Evolutionary conservation across 2,888 invertebrate genomes (phyloP).

Genomic region (Harpalus rufipes): DNA sequence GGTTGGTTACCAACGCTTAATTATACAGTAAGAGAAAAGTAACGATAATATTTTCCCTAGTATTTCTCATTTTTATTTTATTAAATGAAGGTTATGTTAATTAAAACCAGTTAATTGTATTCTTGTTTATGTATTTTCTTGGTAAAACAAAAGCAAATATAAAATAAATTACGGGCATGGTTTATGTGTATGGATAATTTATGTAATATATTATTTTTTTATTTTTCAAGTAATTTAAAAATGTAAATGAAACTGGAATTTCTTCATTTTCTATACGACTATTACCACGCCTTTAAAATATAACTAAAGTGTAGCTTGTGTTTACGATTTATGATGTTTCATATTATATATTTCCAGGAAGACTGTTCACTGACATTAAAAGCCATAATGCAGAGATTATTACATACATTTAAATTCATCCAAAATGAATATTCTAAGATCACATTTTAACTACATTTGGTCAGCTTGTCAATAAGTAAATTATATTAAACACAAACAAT

Average conservation of each 20-base stretch:
- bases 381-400: too few relatives aligned
- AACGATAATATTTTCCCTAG: background rate
- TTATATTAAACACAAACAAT: too few relatives aligned
- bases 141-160: background rate
- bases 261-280: background rate
- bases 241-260: background rate
- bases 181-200: background rate
- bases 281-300: too few relatives aligned
- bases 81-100: conserved; percentile 6
- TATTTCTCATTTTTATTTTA: background rate
- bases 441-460: too few relatives aligned
- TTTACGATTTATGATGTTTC: too few relatives aligned
- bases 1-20: background rate
- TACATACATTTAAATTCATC: too few relatives aligned
- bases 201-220: background rate
- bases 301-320: too few relatives aligned
- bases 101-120: background rate
- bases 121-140: background rate
- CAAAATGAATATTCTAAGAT: too few relatives aligned
- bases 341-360: too few relatives aligned
- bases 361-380: too few relatives aligned
- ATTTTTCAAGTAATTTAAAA: background rate
- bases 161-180: background rate
- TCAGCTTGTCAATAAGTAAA: too few relatives aligned
- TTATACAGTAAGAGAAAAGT: background rate